Percentiles rank a stretch among this genome's conserved stretches.
Evolutionary conservation across 2,113 vertebrate species (phyloP).

Genomic region (Marmota flaviventris): DNA sequence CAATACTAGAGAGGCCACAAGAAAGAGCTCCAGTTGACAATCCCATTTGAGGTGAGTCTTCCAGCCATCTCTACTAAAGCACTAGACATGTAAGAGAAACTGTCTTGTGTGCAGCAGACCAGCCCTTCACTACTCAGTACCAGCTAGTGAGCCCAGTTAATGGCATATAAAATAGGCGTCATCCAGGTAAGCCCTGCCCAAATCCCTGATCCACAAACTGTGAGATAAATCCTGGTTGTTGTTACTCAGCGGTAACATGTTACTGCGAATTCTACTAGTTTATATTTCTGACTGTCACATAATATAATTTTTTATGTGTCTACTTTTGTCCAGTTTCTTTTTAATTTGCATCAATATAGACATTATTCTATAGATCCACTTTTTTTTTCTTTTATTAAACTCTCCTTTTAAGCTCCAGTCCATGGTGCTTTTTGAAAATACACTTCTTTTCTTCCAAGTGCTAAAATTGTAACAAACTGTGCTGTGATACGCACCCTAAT

Average conservation of each 20-base stretch:
- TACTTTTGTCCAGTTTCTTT: background rate
- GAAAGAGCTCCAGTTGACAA: background rate
- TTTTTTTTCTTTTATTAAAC: background rate
- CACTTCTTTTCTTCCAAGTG: background rate
- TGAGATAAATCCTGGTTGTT: background rate
- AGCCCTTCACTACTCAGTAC: background rate
- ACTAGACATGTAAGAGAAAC: background rate
- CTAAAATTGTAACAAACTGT: conserved; percentile 21
- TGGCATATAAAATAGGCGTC: background rate
- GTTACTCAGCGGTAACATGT: background rate
- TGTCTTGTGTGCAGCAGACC: background rate
- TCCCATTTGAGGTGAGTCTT: background rate
- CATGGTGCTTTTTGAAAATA: conserved; percentile 15
- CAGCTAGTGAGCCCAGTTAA: background rate
- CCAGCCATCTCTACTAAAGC: background rate
- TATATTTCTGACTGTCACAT: background rate
- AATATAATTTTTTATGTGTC: background rate
- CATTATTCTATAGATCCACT: background rate
- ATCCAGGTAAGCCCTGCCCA: background rate
- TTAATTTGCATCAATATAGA: conserved; percentile 23
- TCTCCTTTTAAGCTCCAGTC: background rate
- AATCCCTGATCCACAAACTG: conserved; percentile 18
- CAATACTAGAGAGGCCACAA: background rate
- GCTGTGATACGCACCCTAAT: background rate
- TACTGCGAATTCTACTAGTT: background rate